Evolutionary conservation across 1,140 invertebrate genomes (phyloP).

Genomic region (Uloborus diversus): DNA sequence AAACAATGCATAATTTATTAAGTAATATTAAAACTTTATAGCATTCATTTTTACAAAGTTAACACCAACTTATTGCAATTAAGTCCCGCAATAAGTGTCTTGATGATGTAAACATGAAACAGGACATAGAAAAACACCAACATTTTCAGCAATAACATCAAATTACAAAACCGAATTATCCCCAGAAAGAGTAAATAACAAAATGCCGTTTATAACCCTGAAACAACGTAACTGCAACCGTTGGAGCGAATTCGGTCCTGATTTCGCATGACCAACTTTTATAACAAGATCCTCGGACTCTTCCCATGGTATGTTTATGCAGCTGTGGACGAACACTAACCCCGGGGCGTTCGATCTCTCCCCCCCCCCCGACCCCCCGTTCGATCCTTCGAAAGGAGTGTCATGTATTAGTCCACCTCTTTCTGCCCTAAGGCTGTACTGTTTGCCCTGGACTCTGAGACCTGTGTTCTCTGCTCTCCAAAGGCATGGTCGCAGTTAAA

Average conservation of each 20-base stretch:
- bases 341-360: not conserved
- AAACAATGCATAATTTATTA: no score
- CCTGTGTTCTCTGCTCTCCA: constrained; percentile 38
- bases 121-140: not conserved
- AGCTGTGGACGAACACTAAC: constrained; percentile 5
- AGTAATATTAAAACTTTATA: no score
- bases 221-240: no score
- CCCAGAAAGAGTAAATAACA: no score
- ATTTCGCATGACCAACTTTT: constrained; percentile 43
- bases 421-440: constrained; percentile 17
- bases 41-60: no score
- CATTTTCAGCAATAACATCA: not conserved
- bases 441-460: constrained; percentile 8
- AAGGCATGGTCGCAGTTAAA: constrained; percentile 5
- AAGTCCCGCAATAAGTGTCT: no score
- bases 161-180: no score
- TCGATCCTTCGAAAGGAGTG: constrained; percentile 16
- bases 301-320: constrained; percentile 21
- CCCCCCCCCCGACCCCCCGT: not conserved
- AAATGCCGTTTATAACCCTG: no score
- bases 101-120: no score
- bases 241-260: no score
- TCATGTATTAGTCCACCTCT: constrained; percentile 16
- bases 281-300: constrained; percentile 31
- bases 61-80: no score